Percentiles rank a stretch among this genome's conserved stretches.
These are phyloP conservation scores for Rafetus swinhoei DNA, from an alignment of 2,113 vertebrate genomes.

Conservation along the genomic window DNA sequence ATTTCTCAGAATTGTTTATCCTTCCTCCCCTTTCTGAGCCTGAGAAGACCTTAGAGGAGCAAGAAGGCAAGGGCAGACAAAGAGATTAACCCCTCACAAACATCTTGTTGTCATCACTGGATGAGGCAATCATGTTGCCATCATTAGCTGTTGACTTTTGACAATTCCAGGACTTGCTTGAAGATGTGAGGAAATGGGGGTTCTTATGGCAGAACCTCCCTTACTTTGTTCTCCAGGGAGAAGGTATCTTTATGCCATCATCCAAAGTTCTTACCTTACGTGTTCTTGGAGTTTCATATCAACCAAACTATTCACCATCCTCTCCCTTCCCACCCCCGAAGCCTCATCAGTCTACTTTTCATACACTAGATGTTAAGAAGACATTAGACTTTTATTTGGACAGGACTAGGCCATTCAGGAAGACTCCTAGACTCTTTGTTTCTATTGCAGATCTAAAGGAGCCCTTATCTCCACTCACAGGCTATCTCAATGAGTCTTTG, in stretches of 20 bases:
- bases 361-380: background rate
- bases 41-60: background rate
- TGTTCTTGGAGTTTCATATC: too few relatives aligned
- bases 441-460: background rate
- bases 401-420: background rate
- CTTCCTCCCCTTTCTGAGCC: background rate
- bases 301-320: too few relatives aligned
- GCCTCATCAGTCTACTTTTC: background rate
- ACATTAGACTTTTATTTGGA: background rate
- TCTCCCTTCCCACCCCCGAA: rapidly evolving
- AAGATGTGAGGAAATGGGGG: background rate
- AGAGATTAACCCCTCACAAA: background rate
- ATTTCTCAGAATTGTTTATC: background rate
- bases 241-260: background rate
- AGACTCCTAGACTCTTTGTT: background rate
- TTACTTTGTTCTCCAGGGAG: background rate
- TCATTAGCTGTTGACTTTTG: background rate
- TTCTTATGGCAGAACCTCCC: background rate
- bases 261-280: too few relatives aligned
- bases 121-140: too few relatives aligned
- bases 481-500: background rate
- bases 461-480: background rate
- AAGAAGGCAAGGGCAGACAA: background rate
- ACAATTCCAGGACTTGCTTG: background rate
- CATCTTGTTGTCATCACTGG: too few relatives aligned